These are phyloP conservation scores for Steinernema khuongi DNA, from an alignment of 1,140 invertebrate species.

Conservation along the genomic window DNA sequence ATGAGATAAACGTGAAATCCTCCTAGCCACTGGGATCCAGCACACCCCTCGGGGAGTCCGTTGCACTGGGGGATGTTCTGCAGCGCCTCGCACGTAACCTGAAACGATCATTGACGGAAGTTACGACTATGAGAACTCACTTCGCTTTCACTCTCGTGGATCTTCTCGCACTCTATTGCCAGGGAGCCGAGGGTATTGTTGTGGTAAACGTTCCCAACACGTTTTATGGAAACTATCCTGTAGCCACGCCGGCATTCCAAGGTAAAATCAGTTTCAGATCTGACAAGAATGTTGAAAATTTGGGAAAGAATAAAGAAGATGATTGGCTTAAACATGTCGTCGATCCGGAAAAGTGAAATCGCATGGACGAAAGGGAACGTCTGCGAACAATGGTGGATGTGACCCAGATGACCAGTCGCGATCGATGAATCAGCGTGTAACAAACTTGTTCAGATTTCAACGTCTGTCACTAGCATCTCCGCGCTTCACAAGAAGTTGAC, in stretches of 20 bases:
- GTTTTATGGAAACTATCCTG: not conserved
- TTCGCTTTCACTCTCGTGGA: slow-evolving; percentile 28
- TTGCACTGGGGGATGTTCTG: slow-evolving; percentile 50
- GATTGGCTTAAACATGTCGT: not conserved
- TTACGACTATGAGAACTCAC: not conserved
- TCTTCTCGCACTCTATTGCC: slow-evolving; percentile 49
- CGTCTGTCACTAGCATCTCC: not conserved
- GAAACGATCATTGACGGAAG: slow-evolving; percentile 4
- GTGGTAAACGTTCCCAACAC: not conserved
- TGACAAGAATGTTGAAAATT: not conserved
- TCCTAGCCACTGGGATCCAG: slow-evolving; percentile 47
- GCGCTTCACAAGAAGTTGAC: no score
- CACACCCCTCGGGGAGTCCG: slow-evolving; percentile 47
- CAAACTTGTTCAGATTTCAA: not conserved
- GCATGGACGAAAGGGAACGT: not conserved
- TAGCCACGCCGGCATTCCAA: not conserved
- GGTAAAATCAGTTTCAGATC: not conserved
- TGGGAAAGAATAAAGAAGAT: not conserved
- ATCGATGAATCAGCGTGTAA: not conserved
- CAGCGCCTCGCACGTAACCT: slow-evolving; percentile 40
- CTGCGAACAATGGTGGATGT: not conserved
- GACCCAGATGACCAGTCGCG: not conserved
- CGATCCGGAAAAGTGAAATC: not conserved
- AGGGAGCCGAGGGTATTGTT: slow-evolving; percentile 41
- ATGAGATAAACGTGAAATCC: slow-evolving; percentile 52